A percentile compares a stretch with the other conserved stretches of the same genome.
Conservation (phyloP, 2,797 vertebrate genomes). For the Discoglossus pictus region DNA sequence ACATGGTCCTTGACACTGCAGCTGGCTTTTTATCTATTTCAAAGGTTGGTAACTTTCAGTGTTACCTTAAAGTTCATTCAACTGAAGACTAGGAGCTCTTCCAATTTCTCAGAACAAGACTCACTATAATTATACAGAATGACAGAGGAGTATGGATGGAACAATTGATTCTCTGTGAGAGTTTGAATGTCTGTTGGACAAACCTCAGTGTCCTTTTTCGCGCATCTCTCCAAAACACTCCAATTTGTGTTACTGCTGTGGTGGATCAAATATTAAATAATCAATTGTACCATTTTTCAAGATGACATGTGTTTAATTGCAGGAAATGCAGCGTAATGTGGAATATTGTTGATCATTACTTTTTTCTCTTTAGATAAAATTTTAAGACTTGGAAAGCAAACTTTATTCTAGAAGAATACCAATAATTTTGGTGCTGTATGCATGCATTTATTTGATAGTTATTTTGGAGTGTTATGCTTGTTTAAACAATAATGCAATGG, state of each 20-base stretch:
- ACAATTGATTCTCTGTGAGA: constrained; percentile 32
- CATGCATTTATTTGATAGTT: too few species aligned
- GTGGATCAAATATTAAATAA: constrained; percentile 33
- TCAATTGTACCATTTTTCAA: constrained; percentile 32
- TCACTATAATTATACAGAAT: constrained; percentile 10
- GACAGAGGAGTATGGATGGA: neutral
- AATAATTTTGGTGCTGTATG: too few species aligned
- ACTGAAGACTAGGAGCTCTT: neutral
- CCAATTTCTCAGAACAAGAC: too few species aligned
- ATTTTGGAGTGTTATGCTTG: too few species aligned
- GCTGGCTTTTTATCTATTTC: too few species aligned
- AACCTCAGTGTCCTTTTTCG: constrained; percentile 24
- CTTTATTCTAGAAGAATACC: neutral
- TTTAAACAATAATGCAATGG: too few species aligned
- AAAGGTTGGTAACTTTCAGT: too few species aligned
- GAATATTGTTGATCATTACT: constrained; percentile 13
- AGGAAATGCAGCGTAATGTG: constrained; percentile 9
- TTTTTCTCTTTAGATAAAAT: neutral
- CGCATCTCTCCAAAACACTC: constrained; percentile 44
- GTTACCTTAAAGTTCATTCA: too few species aligned
- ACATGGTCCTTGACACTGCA: too few species aligned
- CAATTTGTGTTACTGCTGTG: constrained; percentile 30
- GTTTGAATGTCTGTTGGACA: neutral
- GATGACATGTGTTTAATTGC: constrained; percentile 28
- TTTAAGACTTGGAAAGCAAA: neutral